phyloP scores from a whole-genome alignment of 2,888 invertebrate species.

The Hirtodrosophila histrioides region DNA sequence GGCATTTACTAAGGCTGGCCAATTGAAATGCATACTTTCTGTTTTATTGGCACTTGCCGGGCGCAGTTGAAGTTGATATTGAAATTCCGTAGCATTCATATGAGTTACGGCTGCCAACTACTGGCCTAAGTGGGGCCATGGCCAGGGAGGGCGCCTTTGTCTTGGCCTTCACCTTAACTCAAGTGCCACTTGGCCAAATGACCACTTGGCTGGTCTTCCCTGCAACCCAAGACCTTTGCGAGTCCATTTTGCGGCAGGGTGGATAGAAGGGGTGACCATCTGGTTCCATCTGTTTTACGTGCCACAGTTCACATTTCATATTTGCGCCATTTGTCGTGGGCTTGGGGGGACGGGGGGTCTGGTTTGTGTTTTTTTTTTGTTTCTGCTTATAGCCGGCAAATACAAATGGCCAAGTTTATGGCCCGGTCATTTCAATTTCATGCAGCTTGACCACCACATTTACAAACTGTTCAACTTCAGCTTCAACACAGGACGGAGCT shows the following conservation, averaged over 20 bases:
- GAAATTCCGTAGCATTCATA: conserved; percentile 23
- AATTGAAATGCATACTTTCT: conserved; percentile 26
- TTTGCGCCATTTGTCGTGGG: conserved; percentile 63
- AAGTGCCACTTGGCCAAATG: conserved; percentile 46
- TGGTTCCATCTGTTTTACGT: conserved; percentile 37
- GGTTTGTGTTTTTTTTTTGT: conserved; percentile 32
- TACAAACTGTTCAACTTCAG: conserved; percentile 35
- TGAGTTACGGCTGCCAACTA: conserved; percentile 2
- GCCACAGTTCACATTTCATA: conserved; percentile 51
- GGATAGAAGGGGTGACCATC: conserved; percentile 7
- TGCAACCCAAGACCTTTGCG: conserved; percentile 20
- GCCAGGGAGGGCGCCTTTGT: conserved; percentile 14
- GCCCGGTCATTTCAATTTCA: conserved; percentile 75
- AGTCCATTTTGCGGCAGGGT: neutral
- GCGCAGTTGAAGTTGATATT: conserved; percentile 38
- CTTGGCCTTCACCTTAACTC: conserved; percentile 30
- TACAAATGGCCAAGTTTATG: conserved; percentile 78
- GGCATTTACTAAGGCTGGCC: conserved; percentile 8
- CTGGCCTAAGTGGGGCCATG: neutral
- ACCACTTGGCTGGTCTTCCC: conserved; percentile 40
- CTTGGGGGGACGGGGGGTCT: neutral
- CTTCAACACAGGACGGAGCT: no score
- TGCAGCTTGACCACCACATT: conserved; percentile 75
- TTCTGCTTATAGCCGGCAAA: conserved; percentile 55
- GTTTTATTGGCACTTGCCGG: conserved; percentile 38